phyloP scores from a whole-genome alignment of 2,113 vertebrate species.

The Pithys albifrons region DNA sequence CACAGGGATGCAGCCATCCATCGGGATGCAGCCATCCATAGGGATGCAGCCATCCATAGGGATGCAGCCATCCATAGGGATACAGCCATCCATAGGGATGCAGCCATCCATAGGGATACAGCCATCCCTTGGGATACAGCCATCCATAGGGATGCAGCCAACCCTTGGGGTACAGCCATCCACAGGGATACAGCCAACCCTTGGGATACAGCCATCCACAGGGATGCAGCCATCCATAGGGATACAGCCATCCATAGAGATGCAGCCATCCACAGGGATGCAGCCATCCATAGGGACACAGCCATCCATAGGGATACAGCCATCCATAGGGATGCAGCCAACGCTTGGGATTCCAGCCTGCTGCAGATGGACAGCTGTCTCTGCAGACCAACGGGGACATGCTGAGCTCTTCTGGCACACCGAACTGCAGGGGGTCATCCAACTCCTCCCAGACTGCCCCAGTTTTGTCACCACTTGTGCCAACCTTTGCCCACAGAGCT shows the following conservation, averaged over 20 bases:
- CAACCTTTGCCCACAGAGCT: not conserved
- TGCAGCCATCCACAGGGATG: not conserved
- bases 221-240: not conserved
- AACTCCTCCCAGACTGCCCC: not conserved
- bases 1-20: not conserved
- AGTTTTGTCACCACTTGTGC: not conserved
- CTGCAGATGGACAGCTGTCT: not conserved
- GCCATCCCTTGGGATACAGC: not conserved
- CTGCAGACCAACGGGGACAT: not conserved
- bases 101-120: not conserved
- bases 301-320: not conserved
- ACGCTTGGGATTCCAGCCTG: no score
- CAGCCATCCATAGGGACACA: no score
- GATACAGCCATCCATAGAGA: not conserved
- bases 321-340: rapidly evolving
- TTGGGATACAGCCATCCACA: not conserved
- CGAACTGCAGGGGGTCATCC: not conserved
- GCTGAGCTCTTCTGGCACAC: not conserved
- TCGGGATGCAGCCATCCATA: not conserved
- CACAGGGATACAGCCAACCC: not conserved
- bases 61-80: not conserved
- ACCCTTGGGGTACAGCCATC: no score
- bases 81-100: no score
- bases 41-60: not conserved
- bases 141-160: not conserved